Conservation (phyloP, 2,113 vertebrate species). For the Hemiprocne comata region DNA sequence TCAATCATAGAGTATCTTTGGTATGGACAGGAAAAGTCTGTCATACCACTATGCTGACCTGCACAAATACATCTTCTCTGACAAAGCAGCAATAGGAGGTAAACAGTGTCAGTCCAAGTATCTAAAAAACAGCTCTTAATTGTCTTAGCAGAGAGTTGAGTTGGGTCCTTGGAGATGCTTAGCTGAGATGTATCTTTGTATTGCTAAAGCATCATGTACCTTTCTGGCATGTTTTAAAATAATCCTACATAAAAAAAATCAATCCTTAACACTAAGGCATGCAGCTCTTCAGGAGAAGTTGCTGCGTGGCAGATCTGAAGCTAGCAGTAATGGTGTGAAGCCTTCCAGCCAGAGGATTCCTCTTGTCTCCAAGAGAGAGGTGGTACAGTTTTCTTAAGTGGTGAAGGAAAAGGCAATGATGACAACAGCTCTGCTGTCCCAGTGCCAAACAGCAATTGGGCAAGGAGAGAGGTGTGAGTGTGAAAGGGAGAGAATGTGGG, state of each 20-base stretch:
- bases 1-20: neutral
- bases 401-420: neutral
- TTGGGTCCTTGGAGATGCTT: neutral
- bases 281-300: neutral
- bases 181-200: neutral
- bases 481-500: neutral
- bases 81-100: neutral
- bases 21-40: neutral
- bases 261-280: neutral
- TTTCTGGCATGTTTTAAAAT: neutral
- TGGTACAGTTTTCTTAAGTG: neutral
- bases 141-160: neutral
- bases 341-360: neutral
- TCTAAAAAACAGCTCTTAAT: neutral
- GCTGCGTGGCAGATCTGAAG: neutral
- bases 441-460: rapidly evolving
- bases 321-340: neutral
- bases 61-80: neutral
- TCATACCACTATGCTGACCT: neutral
- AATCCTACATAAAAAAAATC: neutral
- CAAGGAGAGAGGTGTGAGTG: neutral
- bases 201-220: neutral
- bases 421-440: neutral
- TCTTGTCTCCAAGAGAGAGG: neutral
- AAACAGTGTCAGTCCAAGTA: neutral